phyloP scores from a whole-genome alignment of 2,113 vertebrate species.

The Tamias sibiricus region DNA sequence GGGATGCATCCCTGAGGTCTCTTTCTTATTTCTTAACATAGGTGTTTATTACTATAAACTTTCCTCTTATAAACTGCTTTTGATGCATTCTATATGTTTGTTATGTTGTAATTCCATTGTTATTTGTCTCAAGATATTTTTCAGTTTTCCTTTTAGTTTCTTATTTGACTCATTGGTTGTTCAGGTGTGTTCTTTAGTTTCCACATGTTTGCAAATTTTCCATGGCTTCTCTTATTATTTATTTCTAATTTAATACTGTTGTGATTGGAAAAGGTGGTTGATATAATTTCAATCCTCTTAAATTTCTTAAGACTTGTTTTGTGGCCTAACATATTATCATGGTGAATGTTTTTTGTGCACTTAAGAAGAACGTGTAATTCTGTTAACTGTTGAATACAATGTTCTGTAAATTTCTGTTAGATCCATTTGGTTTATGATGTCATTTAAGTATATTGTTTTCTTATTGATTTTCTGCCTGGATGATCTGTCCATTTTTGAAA shows the following conservation, averaged over 20 bases:
- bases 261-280: not conserved
- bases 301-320: not conserved
- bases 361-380: not conserved
- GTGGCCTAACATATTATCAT: not conserved
- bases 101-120: not conserved
- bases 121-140: not conserved
- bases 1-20: too few species aligned
- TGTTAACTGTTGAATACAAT: not conserved
- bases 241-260: not conserved
- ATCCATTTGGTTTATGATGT: not conserved
- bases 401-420: not conserved
- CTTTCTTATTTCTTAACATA: too few species aligned
- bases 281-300: not conserved
- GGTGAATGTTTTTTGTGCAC: not conserved
- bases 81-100: not conserved
- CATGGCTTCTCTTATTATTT: not conserved
- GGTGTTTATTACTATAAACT: not conserved
- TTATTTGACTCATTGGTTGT: not conserved
- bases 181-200: not conserved
- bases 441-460: not conserved
- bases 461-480: not conserved
- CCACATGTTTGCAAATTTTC: not conserved
- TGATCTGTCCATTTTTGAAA: not conserved
- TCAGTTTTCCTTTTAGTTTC: not conserved
- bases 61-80: not conserved